A percentile compares a stretch with the other conserved stretches of the same genome.
Conservation (phyloP, 1,140 invertebrate genomes). For the Drosophila nikananu region DNA sequence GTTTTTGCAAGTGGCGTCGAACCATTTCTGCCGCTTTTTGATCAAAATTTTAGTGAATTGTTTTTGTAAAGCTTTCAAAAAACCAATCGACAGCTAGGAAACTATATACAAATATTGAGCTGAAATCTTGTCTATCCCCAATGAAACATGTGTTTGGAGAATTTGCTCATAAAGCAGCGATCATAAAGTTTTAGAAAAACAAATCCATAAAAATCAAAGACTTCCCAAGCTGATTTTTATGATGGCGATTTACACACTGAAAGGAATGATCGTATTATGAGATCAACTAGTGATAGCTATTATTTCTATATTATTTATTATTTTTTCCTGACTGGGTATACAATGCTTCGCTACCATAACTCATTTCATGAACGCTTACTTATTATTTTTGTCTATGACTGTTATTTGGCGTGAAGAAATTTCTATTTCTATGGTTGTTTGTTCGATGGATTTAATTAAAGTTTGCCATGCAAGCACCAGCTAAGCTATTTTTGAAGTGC, state of each 20-base stretch:
- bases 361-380: neutral
- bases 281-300: conserved; percentile 11
- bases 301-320: conserved; percentile 25
- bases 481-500: conserved; percentile 55
- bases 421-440: conserved; percentile 52
- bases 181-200: conserved; percentile 22
- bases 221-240: neutral
- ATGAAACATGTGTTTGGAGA: conserved; percentile 7
- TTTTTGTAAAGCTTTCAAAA: neutral
- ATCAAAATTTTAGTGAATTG: neutral
- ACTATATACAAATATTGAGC: neutral
- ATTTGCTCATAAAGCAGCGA: conserved; percentile 17
- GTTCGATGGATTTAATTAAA: conserved; percentile 60
- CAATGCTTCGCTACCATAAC: neutral
- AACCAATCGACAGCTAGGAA: neutral
- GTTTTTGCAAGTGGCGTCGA: neutral
- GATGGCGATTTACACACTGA: neutral
- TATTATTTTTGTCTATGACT: conserved; percentile 27
- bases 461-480: conserved; percentile 30
- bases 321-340: conserved; percentile 3
- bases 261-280: neutral
- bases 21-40: neutral
- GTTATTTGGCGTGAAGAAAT: conserved; percentile 48
- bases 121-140: neutral
- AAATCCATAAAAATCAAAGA: conserved; percentile 24